Conservation (phyloP, 2,113 vertebrate genomes). For the Nothoprocta perdicaria region DNA sequence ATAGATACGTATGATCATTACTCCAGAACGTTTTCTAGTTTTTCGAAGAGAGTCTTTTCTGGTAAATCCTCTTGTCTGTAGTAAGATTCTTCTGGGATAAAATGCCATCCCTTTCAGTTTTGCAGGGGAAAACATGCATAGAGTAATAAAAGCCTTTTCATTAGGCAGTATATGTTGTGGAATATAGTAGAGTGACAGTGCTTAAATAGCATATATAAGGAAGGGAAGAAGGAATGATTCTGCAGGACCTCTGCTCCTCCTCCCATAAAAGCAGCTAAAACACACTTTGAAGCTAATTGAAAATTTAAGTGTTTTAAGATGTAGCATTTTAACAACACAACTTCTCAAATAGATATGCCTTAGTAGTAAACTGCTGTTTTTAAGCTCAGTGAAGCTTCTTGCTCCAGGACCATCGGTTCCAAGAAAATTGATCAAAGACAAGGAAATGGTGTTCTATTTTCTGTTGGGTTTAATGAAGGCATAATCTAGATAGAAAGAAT, state of each 20-base stretch:
- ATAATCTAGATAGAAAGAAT: not conserved
- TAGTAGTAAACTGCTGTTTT: not conserved
- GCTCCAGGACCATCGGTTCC: not conserved
- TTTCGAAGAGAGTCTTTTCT: not conserved
- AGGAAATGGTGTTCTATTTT: not conserved
- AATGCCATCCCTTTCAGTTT: not conserved
- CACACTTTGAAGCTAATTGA: not conserved
- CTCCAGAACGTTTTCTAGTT: not conserved
- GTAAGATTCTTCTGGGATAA: not conserved
- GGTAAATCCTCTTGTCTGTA: not conserved
- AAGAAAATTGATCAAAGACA: not conserved
- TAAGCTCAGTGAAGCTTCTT: not conserved
- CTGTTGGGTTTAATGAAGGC: not conserved
- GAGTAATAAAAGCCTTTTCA: constrained; percentile 7
- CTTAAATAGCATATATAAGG: not conserved
- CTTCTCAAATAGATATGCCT: not conserved
- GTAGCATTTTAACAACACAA: not conserved
- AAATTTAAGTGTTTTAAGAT: not conserved
- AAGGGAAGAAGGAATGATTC: not conserved
- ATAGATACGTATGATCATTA: not conserved
- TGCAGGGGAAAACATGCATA: not conserved
- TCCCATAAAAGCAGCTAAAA: not conserved
- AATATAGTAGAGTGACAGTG: not conserved
- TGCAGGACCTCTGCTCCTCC: not conserved
- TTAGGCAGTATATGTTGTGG: not conserved